A percentile compares a stretch with the other conserved stretches of the same genome.
phyloP scores from a whole-genome alignment of 2,797 vertebrate genomes.

The Helarctos malayanus region DNA sequence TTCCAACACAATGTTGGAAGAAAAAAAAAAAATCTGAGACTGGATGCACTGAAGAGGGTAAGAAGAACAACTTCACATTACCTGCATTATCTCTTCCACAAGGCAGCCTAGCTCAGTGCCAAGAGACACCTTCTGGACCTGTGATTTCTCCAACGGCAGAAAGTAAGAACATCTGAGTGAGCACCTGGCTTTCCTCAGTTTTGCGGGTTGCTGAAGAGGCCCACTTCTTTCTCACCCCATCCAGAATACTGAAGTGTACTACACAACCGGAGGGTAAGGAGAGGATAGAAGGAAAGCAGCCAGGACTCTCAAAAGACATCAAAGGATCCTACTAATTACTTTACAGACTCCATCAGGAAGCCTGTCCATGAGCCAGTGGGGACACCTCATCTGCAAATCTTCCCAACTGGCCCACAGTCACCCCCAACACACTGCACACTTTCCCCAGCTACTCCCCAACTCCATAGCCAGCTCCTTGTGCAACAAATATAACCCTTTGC shows the following conservation, averaged over 20 bases:
- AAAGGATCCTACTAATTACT: background rate
- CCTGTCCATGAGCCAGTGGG: background rate
- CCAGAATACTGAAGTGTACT: background rate
- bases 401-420: background rate
- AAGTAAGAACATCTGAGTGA: background rate
- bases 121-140: background rate
- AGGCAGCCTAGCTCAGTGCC: background rate
- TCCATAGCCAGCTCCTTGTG: background rate
- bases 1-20: background rate
- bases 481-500: background rate
- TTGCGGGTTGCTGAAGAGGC: background rate
- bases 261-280: background rate
- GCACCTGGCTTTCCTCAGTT: background rate
- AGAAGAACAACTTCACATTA: background rate
- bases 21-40: background rate
- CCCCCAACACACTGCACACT: background rate
- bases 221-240: background rate
- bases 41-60: background rate
- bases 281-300: background rate
- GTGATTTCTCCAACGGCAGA: background rate
- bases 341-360: background rate
- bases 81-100: background rate
- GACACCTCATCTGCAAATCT: background rate
- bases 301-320: background rate
- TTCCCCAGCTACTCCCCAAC: background rate